Evolutionary conservation across 92 coral and sea anemone species (phyloP).

Genomic region (Epizoanthus ramosus): DNA sequence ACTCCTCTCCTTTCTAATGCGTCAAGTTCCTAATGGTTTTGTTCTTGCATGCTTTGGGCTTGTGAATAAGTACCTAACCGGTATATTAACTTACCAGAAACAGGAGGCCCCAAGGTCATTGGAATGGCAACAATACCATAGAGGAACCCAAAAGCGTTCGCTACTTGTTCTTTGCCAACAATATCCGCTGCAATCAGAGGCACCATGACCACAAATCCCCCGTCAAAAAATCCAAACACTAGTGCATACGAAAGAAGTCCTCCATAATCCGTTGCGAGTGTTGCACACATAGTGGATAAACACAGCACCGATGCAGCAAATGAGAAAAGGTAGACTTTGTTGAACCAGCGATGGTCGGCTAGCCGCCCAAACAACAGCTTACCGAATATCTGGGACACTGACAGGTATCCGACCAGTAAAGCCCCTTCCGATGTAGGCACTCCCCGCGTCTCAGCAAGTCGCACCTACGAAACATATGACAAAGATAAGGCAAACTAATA

Average conservation of each 20-base stretch:
- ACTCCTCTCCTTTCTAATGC: too few relatives aligned
- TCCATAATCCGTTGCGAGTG: constrained; percentile 63
- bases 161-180: constrained; percentile 77
- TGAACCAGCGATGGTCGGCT: constrained; percentile 72
- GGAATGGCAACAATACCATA: constrained; percentile 77
- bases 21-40: too few relatives aligned
- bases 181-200: constrained; percentile 75
- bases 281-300: constrained; percentile 65
- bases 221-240: constrained; percentile 82
- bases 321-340: constrained; percentile 61
- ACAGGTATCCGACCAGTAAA: constrained; percentile 76
- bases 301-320: constrained; percentile 50
- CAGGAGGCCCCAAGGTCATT: constrained; percentile 77
- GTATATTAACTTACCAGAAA: constrained; percentile 58
- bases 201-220: constrained; percentile 74
- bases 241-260: constrained; percentile 73
- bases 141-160: constrained; percentile 69
- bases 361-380: constrained; percentile 77
- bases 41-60: too few relatives aligned
- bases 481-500: not conserved
- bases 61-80: too few relatives aligned
- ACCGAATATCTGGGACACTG: constrained; percentile 78
- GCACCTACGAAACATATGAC: constrained; percentile 44
- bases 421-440: constrained; percentile 76
- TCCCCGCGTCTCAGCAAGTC: constrained; percentile 67